Conservation (phyloP, 2,113 vertebrate species). For the Jaculus jaculus region DNA sequence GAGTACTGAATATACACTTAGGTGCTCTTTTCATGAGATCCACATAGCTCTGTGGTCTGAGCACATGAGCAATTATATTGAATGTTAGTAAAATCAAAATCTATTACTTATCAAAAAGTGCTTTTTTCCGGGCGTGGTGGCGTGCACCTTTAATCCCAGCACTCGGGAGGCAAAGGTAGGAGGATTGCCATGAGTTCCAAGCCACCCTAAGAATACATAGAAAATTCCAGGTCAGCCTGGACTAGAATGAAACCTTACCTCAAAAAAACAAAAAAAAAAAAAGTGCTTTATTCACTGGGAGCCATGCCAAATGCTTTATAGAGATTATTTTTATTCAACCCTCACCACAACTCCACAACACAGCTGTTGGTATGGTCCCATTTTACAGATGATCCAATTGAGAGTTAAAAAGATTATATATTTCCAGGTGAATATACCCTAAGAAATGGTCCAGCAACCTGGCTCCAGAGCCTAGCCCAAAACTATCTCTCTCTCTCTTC, state of each 20-base stretch:
- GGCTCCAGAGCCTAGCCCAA: neutral
- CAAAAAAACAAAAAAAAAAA: too few species aligned
- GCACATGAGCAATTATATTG: neutral
- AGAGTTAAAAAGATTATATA: neutral
- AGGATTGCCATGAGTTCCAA: too few species aligned
- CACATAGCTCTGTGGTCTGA: neutral
- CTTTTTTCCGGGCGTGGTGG: too few species aligned
- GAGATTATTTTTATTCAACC: constrained; percentile 27
- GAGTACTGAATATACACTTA: neutral
- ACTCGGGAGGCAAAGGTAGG: too few species aligned
- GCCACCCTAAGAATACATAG: too few species aligned
- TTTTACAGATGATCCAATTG: constrained; percentile 2
- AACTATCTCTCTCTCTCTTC: neutral
- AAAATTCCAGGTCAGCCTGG: too few species aligned
- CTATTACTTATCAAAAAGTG: neutral
- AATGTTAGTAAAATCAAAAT: constrained; percentile 42
- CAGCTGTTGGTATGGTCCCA: neutral
- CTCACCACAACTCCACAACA: neutral
- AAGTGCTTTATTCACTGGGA: neutral
- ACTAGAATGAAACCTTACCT: too few species aligned
- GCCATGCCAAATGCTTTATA: constrained; percentile 7
- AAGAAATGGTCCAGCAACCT: neutral
- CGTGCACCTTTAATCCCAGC: too few species aligned
- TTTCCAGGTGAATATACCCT: neutral
- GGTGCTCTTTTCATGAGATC: neutral